phyloP scores from a whole-genome alignment of 2,113 vertebrate genomes.

The Datnioides undecimradiatus region DNA sequence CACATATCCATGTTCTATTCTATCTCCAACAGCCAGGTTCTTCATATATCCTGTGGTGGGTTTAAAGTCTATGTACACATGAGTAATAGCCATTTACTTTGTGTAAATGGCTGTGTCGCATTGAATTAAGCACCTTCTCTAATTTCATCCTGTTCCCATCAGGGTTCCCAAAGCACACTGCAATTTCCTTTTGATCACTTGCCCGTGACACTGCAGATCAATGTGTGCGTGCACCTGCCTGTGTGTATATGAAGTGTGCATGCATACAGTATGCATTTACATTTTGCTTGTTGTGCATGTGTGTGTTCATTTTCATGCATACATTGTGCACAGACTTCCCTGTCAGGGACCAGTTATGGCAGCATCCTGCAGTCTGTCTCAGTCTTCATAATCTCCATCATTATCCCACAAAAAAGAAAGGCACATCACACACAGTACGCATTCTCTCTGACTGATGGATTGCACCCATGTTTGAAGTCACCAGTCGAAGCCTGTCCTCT shows the following conservation, averaged over 20 bases:
- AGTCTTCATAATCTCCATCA: slow-evolving; percentile 53
- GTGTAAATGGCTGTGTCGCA: slow-evolving; percentile 71
- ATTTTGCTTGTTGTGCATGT: slow-evolving; percentile 4
- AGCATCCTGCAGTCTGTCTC: slow-evolving; percentile 25
- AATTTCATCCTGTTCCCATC: slow-evolving; percentile 62
- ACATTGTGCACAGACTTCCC: slow-evolving; percentile 5
- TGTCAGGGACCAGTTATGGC: slow-evolving; percentile 35
- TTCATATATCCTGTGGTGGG: slow-evolving; percentile 29
- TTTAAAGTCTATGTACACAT: slow-evolving; percentile 56
- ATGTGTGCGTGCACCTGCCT: not conserved
- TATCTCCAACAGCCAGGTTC: slow-evolving; percentile 25
- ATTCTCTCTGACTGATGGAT: slow-evolving; percentile 53
- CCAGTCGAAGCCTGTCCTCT: slow-evolving; percentile 10
- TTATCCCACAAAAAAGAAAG: slow-evolving; percentile 43
- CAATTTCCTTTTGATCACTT: slow-evolving; percentile 66
- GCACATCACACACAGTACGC: slow-evolving; percentile 30
- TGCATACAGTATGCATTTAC: not conserved
- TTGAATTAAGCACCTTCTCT: slow-evolving; percentile 71
- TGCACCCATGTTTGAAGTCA: slow-evolving; percentile 41
- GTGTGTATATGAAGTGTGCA: not conserved
- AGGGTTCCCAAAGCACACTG: slow-evolving; percentile 58
- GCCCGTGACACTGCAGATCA: slow-evolving; percentile 53
- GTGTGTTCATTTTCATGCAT: not conserved
- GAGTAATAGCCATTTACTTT: slow-evolving; percentile 72
- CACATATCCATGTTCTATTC: slow-evolving; percentile 38